phyloP scores from a whole-genome alignment of 2,797 vertebrate genomes.

The Ctenopoma multispine region DNA sequence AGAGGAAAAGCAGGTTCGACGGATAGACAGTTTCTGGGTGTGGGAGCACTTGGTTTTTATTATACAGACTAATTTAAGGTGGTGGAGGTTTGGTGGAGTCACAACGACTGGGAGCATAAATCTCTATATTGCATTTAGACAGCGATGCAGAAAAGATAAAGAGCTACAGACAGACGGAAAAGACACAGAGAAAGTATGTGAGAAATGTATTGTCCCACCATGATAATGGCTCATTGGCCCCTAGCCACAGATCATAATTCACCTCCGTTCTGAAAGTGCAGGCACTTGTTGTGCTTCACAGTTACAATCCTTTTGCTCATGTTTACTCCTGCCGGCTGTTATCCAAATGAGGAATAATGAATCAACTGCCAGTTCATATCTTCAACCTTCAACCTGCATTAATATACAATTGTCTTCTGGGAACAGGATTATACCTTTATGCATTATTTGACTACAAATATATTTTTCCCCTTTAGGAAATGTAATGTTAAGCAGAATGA shows the following conservation, averaged over 20 bases:
- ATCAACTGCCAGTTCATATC: no score
- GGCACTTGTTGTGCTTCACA: constrained; percentile 7
- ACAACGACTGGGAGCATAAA: constrained; percentile 42
- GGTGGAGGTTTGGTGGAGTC: constrained; percentile 44
- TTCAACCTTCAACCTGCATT: no score
- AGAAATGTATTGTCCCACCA: constrained; percentile 10
- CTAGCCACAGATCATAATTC: constrained; percentile 14
- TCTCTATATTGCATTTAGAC: constrained; percentile 31
- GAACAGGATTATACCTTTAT: no score
- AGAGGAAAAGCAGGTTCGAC: constrained; percentile 38
- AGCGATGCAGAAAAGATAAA: constrained; percentile 21
- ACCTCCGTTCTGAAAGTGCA: not conserved
- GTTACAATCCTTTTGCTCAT: not conserved
- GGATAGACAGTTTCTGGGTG: constrained; percentile 48
- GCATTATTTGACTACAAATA: no score
- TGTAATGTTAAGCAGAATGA: no score
- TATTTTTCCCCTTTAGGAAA: no score
- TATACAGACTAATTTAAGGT: constrained; percentile 55
- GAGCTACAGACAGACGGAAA: constrained; percentile 13
- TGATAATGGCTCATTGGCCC: constrained; percentile 15
- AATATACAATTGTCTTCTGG: no score
- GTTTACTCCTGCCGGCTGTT: not conserved
- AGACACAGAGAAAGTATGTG: constrained; percentile 3
- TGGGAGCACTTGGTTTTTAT: constrained; percentile 47
- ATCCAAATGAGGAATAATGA: not conserved